phyloP scores from a whole-genome alignment of 2,888 invertebrate species.

The Mythimna albipuncta region DNA sequence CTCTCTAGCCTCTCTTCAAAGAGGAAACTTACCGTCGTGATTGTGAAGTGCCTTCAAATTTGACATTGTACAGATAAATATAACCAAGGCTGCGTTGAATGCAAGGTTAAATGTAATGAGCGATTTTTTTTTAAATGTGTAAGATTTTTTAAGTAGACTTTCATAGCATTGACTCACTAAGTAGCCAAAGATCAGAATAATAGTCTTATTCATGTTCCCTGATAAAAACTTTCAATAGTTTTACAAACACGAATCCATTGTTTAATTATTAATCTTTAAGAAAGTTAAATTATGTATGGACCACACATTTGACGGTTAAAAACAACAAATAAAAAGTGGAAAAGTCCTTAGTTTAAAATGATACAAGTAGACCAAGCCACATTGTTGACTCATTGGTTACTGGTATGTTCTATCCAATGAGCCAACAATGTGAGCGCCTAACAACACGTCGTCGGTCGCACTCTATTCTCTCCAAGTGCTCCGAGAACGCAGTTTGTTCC shows the following conservation, averaged over 20 bases:
- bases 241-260: not conserved
- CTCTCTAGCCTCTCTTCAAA: no score
- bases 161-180: no score
- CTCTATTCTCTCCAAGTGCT: not conserved
- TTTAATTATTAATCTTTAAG: no score
- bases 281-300: no score
- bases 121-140: no score
- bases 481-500: slow-evolving; percentile 20
- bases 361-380: not conserved
- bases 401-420: not conserved
- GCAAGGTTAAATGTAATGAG: no score
- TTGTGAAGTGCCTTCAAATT: not conserved
- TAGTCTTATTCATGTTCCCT: not conserved
- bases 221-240: not conserved
- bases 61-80: not conserved
- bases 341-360: not conserved
- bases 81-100: not conserved
- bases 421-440: not conserved
- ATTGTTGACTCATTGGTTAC: not conserved
- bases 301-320: not conserved
- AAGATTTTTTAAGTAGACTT: no score
- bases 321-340: not conserved
- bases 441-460: not conserved
- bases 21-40: no score
- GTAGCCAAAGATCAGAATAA: not conserved